These are phyloP conservation scores for Caloenas nicobarica DNA, from an alignment of 2,113 vertebrate genomes.

Conservation along the genomic window DNA sequence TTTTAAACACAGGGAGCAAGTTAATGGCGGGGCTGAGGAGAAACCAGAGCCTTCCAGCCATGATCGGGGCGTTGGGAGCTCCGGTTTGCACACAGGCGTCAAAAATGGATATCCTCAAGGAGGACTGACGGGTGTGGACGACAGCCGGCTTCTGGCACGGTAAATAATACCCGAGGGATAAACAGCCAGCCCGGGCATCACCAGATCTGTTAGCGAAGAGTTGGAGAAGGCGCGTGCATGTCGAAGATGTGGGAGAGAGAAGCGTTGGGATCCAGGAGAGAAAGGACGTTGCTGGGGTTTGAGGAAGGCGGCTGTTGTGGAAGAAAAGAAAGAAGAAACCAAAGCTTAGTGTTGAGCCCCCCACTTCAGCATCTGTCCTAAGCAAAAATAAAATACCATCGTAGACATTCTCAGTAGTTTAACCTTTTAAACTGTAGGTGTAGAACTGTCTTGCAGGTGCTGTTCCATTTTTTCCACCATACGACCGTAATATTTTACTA, in stretches of 20 bases:
- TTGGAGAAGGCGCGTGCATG: constrained; percentile 64
- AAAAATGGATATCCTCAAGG: constrained; percentile 80
- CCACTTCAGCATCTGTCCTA: neutral
- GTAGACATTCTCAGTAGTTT: neutral
- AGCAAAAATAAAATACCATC: neutral
- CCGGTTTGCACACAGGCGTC: constrained; percentile 67
- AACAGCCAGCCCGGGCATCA: neutral
- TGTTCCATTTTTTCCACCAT: neutral
- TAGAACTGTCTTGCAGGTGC: neutral
- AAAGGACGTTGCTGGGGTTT: neutral
- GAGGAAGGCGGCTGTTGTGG: neutral
- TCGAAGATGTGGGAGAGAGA: neutral
- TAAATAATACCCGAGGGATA: neutral
- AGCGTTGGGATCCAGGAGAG: neutral
- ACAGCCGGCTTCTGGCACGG: neutral
- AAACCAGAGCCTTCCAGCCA: constrained; percentile 92
- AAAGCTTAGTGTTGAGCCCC: constrained; percentile 32
- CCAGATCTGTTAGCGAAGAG: constrained; percentile 33
- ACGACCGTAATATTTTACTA: neutral
- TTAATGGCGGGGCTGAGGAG: constrained; percentile 88
- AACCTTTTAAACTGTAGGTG: neutral
- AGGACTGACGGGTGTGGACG: constrained; percentile 59
- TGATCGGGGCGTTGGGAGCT: constrained; percentile 82
- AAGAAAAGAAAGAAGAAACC: constrained; percentile 31
- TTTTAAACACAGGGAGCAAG: constrained; percentile 84